Evolutionary conservation across 2,888 invertebrate species (phyloP).

Genomic region (Lucinisca nassula): DNA sequence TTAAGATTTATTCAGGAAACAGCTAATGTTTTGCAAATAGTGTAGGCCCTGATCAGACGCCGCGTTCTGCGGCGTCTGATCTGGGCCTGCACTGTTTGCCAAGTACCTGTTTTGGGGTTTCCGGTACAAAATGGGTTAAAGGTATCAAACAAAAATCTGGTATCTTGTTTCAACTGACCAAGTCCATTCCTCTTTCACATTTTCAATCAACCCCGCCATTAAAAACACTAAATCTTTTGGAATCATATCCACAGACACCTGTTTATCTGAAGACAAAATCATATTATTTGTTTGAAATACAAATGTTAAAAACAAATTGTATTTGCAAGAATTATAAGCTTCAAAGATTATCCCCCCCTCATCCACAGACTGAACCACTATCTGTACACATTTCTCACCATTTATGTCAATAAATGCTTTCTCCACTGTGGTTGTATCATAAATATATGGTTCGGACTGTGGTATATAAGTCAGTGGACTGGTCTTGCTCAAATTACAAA

Average conservation of each 20-base stretch:
- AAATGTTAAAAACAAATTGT: slow-evolving; percentile 16
- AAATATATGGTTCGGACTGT: neutral
- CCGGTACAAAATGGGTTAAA: neutral
- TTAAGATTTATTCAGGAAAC: neutral
- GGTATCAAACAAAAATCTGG: neutral
- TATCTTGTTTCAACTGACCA: neutral
- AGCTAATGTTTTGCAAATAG: neutral
- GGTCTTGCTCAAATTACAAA: slow-evolving; percentile 66
- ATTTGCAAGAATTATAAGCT: slow-evolving; percentile 63
- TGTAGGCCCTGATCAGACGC: neutral
- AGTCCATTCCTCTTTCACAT: neutral
- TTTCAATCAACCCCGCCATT: slow-evolving; percentile 14
- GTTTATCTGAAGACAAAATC: slow-evolving; percentile 25
- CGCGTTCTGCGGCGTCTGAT: neutral
- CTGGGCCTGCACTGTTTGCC: neutral
- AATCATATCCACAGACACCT: slow-evolving; percentile 1
- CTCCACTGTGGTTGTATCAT: neutral
- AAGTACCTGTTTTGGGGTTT: neutral
- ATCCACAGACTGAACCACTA: slow-evolving; percentile 53
- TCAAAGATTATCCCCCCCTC: slow-evolving; percentile 66
- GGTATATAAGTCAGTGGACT: neutral
- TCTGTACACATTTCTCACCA: slow-evolving; percentile 54
- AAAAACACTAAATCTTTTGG: slow-evolving; percentile 48
- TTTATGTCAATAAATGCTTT: slow-evolving; percentile 11
- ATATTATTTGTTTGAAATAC: slow-evolving; percentile 43